These are phyloP conservation scores for Shargacucullia verbasci DNA, from an alignment of 2,888 invertebrate genomes.

Conservation along the genomic window DNA sequence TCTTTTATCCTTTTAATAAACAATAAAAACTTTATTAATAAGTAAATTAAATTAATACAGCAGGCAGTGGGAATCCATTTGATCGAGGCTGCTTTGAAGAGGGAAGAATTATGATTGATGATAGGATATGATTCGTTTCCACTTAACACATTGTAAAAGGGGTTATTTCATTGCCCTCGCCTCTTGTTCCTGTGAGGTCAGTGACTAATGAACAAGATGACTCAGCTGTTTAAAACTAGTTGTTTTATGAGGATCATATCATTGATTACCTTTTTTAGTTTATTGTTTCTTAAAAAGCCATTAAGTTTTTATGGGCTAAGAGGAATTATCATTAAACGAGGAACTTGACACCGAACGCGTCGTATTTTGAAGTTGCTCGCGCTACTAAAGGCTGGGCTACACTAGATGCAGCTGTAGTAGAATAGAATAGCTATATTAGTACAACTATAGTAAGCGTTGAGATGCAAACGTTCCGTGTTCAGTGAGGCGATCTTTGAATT, in stretches of 20 bases:
- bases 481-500: too few species aligned
- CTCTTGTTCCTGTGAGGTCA: slow-evolving; percentile 81
- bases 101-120: slow-evolving; percentile 87
- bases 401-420: too few species aligned
- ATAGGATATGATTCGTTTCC: slow-evolving; percentile 86
- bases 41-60: slow-evolving; percentile 69
- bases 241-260: slow-evolving; percentile 70
- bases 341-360: slow-evolving; percentile 21
- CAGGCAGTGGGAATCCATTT: slow-evolving; percentile 70
- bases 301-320: slow-evolving; percentile 40
- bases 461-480: too few species aligned
- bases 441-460: too few species aligned
- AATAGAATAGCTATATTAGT: too few species aligned
- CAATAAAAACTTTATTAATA: slow-evolving; percentile 48
- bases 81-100: slow-evolving; percentile 66
- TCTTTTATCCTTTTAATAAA: slow-evolving; percentile 25
- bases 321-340: slow-evolving; percentile 28
- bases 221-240: slow-evolving; percentile 75
- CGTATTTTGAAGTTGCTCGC: slow-evolving; percentile 14
- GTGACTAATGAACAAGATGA: slow-evolving; percentile 85
- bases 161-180: slow-evolving; percentile 84
- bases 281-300: slow-evolving; percentile 48
- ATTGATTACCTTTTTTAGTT: slow-evolving; percentile 54
- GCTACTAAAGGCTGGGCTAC: too few species aligned
- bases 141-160: slow-evolving; percentile 87